Evolutionary conservation across 2,113 vertebrate species (phyloP).

Genomic region (Pyxicephalus adspersus): DNA sequence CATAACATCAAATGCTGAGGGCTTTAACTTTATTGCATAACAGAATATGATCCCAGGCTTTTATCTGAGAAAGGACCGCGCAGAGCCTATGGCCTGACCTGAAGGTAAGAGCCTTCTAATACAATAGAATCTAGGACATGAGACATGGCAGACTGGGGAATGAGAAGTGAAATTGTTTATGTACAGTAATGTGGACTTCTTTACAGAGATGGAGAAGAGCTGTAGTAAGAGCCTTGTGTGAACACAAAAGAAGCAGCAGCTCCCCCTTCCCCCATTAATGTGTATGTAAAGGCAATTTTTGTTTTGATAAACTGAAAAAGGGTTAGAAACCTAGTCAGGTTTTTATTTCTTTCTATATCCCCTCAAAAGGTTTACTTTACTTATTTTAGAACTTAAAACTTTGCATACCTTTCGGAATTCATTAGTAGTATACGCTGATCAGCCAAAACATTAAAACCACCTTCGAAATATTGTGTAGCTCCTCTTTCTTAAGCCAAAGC

Average conservation of each 20-base stretch:
- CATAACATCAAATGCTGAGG: neutral
- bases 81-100: slow-evolving; percentile 1
- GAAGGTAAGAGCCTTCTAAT: slow-evolving; percentile 18
- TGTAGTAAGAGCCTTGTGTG: neutral
- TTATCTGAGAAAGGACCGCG: slow-evolving; percentile 3
- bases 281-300: no score
- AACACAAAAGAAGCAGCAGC: neutral
- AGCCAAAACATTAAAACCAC: no score
- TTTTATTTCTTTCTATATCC: no score
- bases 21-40: slow-evolving; percentile 8
- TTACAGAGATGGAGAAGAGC: neutral
- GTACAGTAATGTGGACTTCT: slow-evolving; percentile 32
- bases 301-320: no score
- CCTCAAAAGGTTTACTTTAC: no score
- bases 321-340: no score
- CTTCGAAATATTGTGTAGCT: no score
- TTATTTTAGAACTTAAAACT: no score
- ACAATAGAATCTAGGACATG: slow-evolving; percentile 29
- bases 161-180: slow-evolving; percentile 14
- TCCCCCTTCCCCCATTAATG: no score
- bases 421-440: no score
- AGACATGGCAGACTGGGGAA: slow-evolving; percentile 13
- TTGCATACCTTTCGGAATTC: no score
- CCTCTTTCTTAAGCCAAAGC: no score
- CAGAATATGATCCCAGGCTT: slow-evolving; percentile 21